A percentile compares a stretch with the other conserved stretches of the same genome.
Conservation (phyloP, 2,888 invertebrate genomes). For the Dasypolia templi region DNA sequence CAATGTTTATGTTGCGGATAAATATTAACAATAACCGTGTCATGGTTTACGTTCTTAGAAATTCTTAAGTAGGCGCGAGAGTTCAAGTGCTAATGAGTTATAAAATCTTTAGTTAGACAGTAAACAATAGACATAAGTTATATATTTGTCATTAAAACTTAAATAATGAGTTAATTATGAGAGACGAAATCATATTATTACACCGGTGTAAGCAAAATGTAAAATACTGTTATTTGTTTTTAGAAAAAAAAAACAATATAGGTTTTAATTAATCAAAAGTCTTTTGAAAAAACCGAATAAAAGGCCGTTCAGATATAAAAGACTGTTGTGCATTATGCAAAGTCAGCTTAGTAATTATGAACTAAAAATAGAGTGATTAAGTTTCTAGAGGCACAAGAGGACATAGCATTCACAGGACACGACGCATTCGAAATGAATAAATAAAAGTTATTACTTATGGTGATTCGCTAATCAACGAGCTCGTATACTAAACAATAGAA, state of each 20-base stretch:
- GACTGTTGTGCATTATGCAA: constrained; percentile 6
- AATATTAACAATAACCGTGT: constrained; percentile 52
- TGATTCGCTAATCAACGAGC: constrained; percentile 61
- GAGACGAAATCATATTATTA: constrained; percentile 25
- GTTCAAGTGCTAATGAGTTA: constrained; percentile 54
- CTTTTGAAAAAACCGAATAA: constrained; percentile 1
- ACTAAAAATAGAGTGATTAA: constrained; percentile 23
- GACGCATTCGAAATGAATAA: constrained; percentile 45
- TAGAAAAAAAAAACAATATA: constrained; percentile 10
- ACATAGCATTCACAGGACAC: constrained; percentile 23
- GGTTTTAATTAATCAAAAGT: constrained; percentile 5
- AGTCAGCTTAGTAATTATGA: not conserved
- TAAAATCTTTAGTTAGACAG: constrained; percentile 40
- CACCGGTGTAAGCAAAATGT: not conserved
- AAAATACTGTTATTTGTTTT: constrained; percentile 22
- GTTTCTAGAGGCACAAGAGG: constrained; percentile 18
- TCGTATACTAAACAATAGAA: constrained; percentile 74
- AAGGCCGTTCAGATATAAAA: constrained; percentile 6
- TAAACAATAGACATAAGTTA: constrained; percentile 53
- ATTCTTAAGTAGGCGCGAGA: constrained; percentile 47
- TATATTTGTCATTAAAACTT: constrained; percentile 46
- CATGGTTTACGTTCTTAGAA: constrained; percentile 61
- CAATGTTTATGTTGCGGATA: constrained; percentile 55
- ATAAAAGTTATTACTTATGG: constrained; percentile 52
- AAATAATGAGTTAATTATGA: constrained; percentile 44